Evolutionary conservation across 2,113 vertebrate genomes (phyloP).

Genomic region (Calypte anna): DNA sequence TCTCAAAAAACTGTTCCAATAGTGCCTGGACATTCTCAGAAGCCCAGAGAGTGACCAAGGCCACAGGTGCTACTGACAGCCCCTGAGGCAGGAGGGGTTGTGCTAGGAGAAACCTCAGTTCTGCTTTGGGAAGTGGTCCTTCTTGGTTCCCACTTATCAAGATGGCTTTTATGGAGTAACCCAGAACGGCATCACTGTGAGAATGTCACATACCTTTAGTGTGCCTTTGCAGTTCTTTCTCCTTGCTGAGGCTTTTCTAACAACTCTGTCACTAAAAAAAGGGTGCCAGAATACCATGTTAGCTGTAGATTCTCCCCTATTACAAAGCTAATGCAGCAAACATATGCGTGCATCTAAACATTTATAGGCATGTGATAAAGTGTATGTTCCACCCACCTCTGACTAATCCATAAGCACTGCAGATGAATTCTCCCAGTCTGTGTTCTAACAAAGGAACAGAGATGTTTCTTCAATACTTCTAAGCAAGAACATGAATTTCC

Average conservation of each 20-base stretch:
- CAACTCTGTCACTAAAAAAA: not conserved
- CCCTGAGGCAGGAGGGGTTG: not conserved
- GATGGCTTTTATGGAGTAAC: not conserved
- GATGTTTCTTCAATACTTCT: not conserved
- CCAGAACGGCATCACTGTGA: not conserved
- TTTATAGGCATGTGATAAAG: not conserved
- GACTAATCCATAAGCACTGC: not conserved
- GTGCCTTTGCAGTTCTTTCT: not conserved
- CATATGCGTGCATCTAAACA: not conserved
- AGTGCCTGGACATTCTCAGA: not conserved
- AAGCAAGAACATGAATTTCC: not conserved
- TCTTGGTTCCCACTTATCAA: not conserved
- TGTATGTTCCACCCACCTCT: not conserved
- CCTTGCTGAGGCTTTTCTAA: not conserved
- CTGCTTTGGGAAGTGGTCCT: not conserved
- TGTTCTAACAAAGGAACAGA: not conserved
- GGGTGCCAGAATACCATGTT: not conserved
- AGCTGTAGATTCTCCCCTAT: not conserved
- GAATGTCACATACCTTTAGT: not conserved
- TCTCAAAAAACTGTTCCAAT: not conserved
- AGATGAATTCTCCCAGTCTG: not conserved
- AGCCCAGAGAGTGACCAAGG: not conserved
- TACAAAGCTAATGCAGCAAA: not conserved
- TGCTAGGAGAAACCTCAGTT: not conserved
- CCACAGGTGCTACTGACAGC: not conserved